A percentile compares a stretch with the other conserved stretches of the same genome.
Evolutionary conservation across 2,797 vertebrate genomes (phyloP).

Genomic region (Acrossocheilus wenchowensis): DNA sequence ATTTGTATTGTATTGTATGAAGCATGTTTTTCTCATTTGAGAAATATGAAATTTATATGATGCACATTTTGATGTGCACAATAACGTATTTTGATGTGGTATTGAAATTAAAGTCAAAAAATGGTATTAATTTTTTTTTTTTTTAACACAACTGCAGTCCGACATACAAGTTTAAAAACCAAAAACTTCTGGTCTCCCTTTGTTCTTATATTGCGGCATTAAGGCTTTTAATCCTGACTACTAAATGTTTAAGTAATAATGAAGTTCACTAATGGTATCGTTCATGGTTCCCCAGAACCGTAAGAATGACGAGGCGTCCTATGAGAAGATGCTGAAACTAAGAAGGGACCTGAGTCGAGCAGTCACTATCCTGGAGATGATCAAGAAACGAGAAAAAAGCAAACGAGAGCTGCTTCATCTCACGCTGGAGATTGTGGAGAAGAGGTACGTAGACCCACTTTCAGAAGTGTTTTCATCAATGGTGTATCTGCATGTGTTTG

Average conservation of each 20-base stretch:
- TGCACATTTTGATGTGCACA: neutral
- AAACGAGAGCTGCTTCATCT: conserved; percentile 97
- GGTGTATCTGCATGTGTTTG: too few species aligned
- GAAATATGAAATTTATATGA: too few species aligned
- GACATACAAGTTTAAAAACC: neutral
- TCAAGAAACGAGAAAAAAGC: conserved; percentile 98
- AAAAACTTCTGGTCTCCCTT: neutral
- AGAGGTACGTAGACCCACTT: conserved; percentile 80
- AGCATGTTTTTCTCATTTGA: too few species aligned
- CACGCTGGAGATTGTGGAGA: conserved; percentile 98
- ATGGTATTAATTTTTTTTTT: too few species aligned
- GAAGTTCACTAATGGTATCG: neutral
- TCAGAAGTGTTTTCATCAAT: neutral
- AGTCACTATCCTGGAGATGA: conserved; percentile 98
- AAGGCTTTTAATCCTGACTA: neutral
- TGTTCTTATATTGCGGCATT: neutral
- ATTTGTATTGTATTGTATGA: too few species aligned
- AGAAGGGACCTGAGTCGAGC: conserved; percentile 96
- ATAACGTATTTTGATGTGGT: neutral
- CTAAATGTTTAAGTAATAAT: neutral
- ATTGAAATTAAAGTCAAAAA: neutral
- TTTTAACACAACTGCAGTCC: neutral
- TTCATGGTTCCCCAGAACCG: conserved; percentile 83
- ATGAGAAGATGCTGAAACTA: conserved; percentile 99
- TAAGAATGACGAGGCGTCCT: conserved; percentile 98